These are phyloP conservation scores for Galemys pyrenaicus DNA, from an alignment of 2,113 vertebrate species.

Conservation along the genomic window DNA sequence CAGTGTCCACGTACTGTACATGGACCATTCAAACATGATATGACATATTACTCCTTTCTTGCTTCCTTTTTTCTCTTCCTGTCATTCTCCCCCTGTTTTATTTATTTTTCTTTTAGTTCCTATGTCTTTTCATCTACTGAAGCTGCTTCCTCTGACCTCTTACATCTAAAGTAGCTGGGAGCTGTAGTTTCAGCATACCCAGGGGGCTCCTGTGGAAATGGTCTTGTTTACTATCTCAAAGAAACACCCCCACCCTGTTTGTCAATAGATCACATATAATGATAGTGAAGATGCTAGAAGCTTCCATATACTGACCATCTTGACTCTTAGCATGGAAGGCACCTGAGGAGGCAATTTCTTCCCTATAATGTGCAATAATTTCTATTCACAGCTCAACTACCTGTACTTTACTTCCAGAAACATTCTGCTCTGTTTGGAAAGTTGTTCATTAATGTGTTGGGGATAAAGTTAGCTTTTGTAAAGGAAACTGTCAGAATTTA, in stretches of 20 bases:
- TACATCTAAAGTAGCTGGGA: constrained; percentile 49
- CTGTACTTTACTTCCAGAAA: neutral
- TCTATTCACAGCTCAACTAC: constrained; percentile 38
- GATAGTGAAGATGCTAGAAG: constrained; percentile 17
- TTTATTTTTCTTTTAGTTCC: accelerated
- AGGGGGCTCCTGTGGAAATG: constrained; percentile 56
- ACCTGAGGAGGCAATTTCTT: constrained; percentile 3
- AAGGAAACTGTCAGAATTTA: constrained; percentile 9
- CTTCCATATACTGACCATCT: constrained; percentile 5
- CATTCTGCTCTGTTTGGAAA: neutral
- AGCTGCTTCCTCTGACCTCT: constrained; percentile 74
- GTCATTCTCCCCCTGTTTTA: neutral
- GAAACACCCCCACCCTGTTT: accelerated
- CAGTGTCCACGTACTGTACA: neutral
- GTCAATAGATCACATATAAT: constrained; percentile 30
- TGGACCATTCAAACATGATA: neutral
- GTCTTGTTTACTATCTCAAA: constrained; percentile 60
- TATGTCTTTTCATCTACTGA: constrained; percentile 67
- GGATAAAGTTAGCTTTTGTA: constrained; percentile 17
- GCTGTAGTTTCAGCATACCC: constrained; percentile 53
- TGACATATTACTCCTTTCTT: neutral
- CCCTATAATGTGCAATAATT: constrained; percentile 18
- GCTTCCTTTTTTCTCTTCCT: neutral
- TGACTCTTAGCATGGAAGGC: neutral
- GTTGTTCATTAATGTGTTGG: constrained; percentile 15